Base-by-base conservation (phyloP, 2,888 invertebrate species). In the Trypoxylon attenuatum region DNA sequence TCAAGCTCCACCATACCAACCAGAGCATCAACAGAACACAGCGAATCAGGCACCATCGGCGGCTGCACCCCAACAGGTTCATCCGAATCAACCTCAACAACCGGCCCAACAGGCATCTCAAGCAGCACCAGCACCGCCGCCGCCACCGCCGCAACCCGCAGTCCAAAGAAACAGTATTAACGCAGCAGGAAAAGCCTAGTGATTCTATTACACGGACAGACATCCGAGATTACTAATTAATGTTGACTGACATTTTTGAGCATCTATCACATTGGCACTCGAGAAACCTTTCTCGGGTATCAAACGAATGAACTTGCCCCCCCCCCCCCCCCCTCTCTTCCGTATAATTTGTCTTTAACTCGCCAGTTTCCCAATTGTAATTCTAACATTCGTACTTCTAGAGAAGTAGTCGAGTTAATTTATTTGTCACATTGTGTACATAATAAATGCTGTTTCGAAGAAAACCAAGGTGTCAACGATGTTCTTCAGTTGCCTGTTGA, bases 61-160 rank as follows among this genome's bases (percentile, higher is more conserved):
- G 77, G 21, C 71, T 67, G 25, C 23, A 73, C 61, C 73, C 75
- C 53, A 73, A 66, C 78, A 76, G 51, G 13, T 72, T 2, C 46
- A 59, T 18, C 69, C 70, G 16, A 58, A 41, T 1, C 63, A 33
- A 16, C 41, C 5, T 6, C 59, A 29, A 47, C 54, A 50, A 6
- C 65, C 67, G 2, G 15, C 50, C 38, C 58, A 58, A 5, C 69
- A 52, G 0, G 0, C 0, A 13, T 6, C n/a, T 13, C 33, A n/a
- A 33, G 64, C 70, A 4, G 54, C 58, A 4, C 66, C 62, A 22
- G 41, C 45, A 43, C 59, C 70, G 10, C 53, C 41, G 10, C 58
- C 49, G n/a, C 58, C 58, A 49, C 43, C n/a, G 5, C 39, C 25
- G 2, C 25, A 27, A 21, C 19, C 41, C 19, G 19, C n/a, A 13